Base-by-base conservation (phyloP, 2,888 invertebrate genomes). In the Diadegma fenestrale region DNA sequence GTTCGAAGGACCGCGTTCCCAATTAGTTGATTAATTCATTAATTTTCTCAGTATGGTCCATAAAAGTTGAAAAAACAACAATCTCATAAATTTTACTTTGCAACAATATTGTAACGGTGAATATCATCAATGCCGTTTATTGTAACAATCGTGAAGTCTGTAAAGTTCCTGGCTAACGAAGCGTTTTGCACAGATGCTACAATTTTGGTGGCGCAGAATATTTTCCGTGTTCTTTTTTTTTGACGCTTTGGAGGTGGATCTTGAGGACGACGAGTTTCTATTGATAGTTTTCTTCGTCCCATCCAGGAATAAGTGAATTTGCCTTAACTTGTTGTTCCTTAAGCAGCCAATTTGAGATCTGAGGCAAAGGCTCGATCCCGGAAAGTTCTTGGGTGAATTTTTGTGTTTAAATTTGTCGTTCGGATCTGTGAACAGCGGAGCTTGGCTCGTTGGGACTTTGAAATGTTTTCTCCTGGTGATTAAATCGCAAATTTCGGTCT, bases 151-250 rank as follows among this genome's bases (percentile, higher is more conserved):
- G 68, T 92, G 92, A n/a, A 91, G 71, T 82, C 76, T 90, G 66
- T 87, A 91, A 10, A 91, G 82, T 69, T 91, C 91, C 61, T 87
- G 90, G 69, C 89, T 92, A n/a, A 77, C 73, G 58, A 91, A 91
- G 37, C 87, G 89, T 33, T 80, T 66, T 51, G 88, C 88, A 71
- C 92, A 92, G 43, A 85, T 88, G 1, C 90, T 90, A 75, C 92
- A 92, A 26, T 87, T 26, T 12, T 82, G 79, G 43, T 78, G 30
- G 37, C 66, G 80, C 8, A 37, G 12, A 3, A 33, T 54, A 26
- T 19, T 26, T 5, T 26, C 64, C 17, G 6, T 14, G n/a, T 26
- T 58, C 41, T 58, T 43, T 26, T 7, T 76, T 63, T 17, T 17
- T 0, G 12, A 64, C 19, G 26, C 26, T 4, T 14, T 22, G 64